Conservation (phyloP, 1,140 invertebrate species). For the Bilobella aurantiaca region DNA sequence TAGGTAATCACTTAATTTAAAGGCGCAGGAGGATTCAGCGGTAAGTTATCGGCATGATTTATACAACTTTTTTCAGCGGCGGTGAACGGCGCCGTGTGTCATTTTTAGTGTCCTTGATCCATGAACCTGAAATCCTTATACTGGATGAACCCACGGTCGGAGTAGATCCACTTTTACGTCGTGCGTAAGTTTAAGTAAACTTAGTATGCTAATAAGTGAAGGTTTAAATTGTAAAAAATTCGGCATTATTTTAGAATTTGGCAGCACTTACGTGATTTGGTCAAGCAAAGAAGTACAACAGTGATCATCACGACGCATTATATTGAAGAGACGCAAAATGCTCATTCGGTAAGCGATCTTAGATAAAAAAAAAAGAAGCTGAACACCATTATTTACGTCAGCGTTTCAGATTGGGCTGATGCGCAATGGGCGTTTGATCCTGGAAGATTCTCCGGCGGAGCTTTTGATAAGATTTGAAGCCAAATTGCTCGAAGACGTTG, state of each 20-base stretch:
- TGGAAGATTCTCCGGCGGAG: constrained; percentile 43
- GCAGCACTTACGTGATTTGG: constrained; percentile 20
- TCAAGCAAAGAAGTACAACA: constrained; percentile 15
- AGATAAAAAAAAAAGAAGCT: not conserved
- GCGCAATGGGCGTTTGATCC: constrained; percentile 45
- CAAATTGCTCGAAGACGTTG: constrained; percentile 45
- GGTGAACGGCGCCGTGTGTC: constrained; percentile 84
- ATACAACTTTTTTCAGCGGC: constrained; percentile 50
- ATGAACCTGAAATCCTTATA: constrained; percentile 82
- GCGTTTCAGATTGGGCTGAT: constrained; percentile 42
- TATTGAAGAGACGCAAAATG: constrained; percentile 28
- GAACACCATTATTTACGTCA: not conserved
- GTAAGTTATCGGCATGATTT: not conserved
- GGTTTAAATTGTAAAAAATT: not conserved
- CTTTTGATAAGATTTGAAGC: constrained; percentile 40
- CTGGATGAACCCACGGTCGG: constrained; percentile 41
- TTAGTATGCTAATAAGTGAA: not conserved
- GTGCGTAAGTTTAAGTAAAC: constrained; percentile 14
- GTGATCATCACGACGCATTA: constrained; percentile 30
- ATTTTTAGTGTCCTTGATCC: constrained; percentile 81
- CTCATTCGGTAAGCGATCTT: constrained; percentile 15
- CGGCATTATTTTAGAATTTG: constrained; percentile 22
- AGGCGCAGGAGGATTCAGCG: not conserved
- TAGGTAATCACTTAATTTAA: not conserved
- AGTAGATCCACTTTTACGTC: constrained; percentile 19